Conservation (phyloP, 2,888 invertebrate genomes). For the Gastrophysa polygoni region DNA sequence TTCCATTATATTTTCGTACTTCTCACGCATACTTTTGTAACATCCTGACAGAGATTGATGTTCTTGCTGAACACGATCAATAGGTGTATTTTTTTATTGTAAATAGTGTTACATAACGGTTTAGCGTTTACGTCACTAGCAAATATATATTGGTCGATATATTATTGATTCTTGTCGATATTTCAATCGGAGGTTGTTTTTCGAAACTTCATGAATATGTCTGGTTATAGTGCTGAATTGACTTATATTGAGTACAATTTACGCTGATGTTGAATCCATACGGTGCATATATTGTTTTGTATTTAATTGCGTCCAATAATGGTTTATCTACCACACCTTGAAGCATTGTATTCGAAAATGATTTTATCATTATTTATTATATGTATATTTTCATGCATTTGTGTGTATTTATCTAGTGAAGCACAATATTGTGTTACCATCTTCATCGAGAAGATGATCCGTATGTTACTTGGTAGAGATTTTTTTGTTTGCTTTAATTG, state of each 20-base stretch:
- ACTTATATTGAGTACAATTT: neutral
- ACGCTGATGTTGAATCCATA: neutral
- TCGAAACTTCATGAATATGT: neutral
- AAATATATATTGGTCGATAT: neutral
- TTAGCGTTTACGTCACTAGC: neutral
- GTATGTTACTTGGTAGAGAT: constrained; percentile 37
- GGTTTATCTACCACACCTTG: constrained; percentile 28
- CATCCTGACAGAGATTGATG: too few species aligned
- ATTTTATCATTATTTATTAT: constrained; percentile 39
- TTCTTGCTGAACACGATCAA: too few species aligned
- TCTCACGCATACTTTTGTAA: too few species aligned
- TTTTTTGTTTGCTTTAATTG: constrained; percentile 41
- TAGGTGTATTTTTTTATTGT: neutral
- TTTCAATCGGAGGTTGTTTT: neutral
- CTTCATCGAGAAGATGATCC: constrained; percentile 38
- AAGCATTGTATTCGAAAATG: constrained; percentile 37
- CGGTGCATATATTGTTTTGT: constrained; percentile 1
- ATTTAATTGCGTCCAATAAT: constrained; percentile 30
- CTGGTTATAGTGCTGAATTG: neutral
- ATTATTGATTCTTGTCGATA: neutral
- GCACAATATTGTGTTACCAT: constrained; percentile 46
- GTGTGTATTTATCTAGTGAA: constrained; percentile 43
- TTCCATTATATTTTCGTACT: too few species aligned
- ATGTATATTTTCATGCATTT: constrained; percentile 45
- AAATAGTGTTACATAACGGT: neutral